Percentiles rank a stretch among this genome's conserved stretches.
Conservation (phyloP, 2,113 vertebrate species). For the Poeciliopsis occidentalis region DNA sequence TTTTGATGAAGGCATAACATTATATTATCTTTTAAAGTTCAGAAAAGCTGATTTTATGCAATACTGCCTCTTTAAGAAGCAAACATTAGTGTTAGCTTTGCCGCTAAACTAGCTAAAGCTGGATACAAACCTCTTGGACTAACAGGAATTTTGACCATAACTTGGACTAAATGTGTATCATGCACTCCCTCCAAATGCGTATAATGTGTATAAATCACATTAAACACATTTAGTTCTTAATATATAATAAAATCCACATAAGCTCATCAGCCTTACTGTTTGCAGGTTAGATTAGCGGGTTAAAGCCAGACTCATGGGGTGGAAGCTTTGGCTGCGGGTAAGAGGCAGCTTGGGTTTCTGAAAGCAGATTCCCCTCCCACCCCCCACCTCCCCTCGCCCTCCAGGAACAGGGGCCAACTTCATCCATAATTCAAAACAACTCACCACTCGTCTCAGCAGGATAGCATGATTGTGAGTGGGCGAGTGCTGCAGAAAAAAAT, state of each 20-base stretch:
- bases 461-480: conserved; percentile 49
- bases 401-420: conserved; percentile 78
- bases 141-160: not conserved
- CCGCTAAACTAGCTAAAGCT: not conserved
- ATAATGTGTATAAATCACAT: no score
- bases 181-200: no score
- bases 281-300: conserved; percentile 50
- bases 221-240: not conserved
- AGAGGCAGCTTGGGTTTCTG: conserved; percentile 80
- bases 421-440: conserved; percentile 83
- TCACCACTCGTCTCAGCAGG: conserved; percentile 64
- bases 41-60: no score
- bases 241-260: not conserved
- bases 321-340: conserved; percentile 64
- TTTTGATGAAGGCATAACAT: no score
- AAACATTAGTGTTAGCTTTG: no score
- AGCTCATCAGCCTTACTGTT: not conserved
- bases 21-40: no score
- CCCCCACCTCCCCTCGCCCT: conserved; percentile 68
- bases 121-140: not conserved
- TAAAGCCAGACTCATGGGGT: conserved; percentile 39
- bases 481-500: conserved; percentile 49
- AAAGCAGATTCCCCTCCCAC: conserved; percentile 78
- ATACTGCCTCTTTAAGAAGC: no score
- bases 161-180: not conserved